These are phyloP conservation scores for Dryas iulia DNA, from an alignment of 1,140 invertebrate species.

Conservation along the genomic window DNA sequence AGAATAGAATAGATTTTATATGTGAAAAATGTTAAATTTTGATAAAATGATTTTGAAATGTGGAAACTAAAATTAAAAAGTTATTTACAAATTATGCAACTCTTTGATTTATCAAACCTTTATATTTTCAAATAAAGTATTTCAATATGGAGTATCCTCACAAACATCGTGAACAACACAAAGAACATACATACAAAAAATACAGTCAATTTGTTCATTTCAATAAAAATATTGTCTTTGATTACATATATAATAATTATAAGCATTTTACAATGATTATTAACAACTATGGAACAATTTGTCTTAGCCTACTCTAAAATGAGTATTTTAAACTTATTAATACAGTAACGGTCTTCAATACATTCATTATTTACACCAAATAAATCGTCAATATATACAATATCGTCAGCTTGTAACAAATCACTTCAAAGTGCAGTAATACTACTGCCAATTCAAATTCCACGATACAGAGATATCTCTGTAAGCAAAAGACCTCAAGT, in stretches of 20 bases:
- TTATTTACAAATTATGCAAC: not conserved
- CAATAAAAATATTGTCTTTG: conserved; percentile 4
- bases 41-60: not conserved
- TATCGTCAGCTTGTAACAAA: conserved; percentile 24
- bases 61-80: not conserved
- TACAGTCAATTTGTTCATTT: not conserved
- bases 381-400: conserved; percentile 27
- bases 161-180: not conserved
- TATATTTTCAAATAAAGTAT: not conserved
- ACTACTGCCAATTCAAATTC: conserved; percentile 15
- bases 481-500: conserved; percentile 52
- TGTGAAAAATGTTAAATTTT: not conserved
- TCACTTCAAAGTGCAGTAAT: not conserved
- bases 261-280: not conserved
- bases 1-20: not conserved
- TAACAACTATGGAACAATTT: not conserved
- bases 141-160: not conserved
- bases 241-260: not conserved
- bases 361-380: conserved; percentile 61
- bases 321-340: conserved; percentile 67
- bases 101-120: not conserved
- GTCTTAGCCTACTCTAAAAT: conserved; percentile 18
- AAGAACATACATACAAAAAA: not conserved
- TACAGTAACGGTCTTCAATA: conserved; percentile 47
- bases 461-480: conserved; percentile 29